These are phyloP conservation scores for Centropus unirufus DNA, from an alignment of 2,113 vertebrate genomes.

Conservation along the genomic window DNA sequence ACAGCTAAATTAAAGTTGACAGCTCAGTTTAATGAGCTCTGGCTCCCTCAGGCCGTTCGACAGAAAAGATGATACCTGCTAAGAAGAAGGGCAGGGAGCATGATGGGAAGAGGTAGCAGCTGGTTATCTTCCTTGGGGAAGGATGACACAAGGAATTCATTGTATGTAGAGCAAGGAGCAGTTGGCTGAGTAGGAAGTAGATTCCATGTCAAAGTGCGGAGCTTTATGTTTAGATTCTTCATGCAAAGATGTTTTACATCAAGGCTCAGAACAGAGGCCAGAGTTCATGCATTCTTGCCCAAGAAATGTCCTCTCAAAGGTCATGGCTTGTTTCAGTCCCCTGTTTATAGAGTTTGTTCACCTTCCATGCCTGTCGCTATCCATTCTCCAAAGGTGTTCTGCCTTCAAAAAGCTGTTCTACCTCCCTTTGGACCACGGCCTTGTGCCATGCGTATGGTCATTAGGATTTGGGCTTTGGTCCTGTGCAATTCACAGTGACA, in stretches of 20 bases:
- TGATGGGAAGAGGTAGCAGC: neutral
- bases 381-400: neutral
- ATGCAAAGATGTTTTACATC: neutral
- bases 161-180: rapidly evolving
- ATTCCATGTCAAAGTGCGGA: neutral
- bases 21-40: neutral
- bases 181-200: neutral
- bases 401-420: neutral
- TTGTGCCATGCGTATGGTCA: neutral
- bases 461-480: neutral
- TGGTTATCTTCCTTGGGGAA: neutral
- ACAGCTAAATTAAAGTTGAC: neutral
- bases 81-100: neutral
- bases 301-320: neutral
- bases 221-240: neutral
- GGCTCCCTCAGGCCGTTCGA: neutral
- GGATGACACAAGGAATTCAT: neutral
- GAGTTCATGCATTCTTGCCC: neutral
- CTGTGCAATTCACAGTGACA: rapidly evolving
- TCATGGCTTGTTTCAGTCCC: neutral
- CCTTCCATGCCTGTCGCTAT: neutral
- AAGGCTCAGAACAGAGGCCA: neutral
- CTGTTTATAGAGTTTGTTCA: neutral
- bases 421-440: rapidly evolving
- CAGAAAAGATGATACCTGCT: neutral